Conservation (phyloP, 2,797 vertebrate genomes). For the Rhodeus uyekii region DNA sequence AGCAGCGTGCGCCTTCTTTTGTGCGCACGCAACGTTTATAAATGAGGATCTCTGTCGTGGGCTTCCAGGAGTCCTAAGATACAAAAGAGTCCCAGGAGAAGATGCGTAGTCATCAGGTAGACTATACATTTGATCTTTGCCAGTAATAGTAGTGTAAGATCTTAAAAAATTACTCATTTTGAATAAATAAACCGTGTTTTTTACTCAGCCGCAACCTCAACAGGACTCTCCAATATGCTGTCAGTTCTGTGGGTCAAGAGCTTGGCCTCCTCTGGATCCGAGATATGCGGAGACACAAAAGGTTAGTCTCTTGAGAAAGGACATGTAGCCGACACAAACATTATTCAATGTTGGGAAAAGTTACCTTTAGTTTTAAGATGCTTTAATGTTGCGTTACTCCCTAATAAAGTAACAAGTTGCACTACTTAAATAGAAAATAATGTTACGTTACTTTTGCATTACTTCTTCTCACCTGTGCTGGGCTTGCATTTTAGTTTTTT, state of each 20-base stretch:
- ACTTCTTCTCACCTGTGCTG: too few species aligned
- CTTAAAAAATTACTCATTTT: neutral
- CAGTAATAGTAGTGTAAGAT: neutral
- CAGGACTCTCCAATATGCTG: constrained; percentile 56
- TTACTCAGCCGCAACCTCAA: constrained; percentile 37
- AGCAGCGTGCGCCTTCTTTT: too few species aligned
- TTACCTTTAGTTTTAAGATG: too few species aligned
- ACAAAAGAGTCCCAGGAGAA: constrained; percentile 65
- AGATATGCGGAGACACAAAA: constrained; percentile 30
- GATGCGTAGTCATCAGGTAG: constrained; percentile 57
- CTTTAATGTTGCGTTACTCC: too few species aligned
- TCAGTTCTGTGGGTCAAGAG: constrained; percentile 66
- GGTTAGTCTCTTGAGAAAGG: constrained; percentile 55
- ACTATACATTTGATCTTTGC: neutral
- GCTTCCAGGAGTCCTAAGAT: constrained; percentile 19
- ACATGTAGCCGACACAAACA: neutral
- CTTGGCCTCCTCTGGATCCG: constrained; percentile 58
- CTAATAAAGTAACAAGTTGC: too few species aligned
- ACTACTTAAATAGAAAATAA: too few species aligned
- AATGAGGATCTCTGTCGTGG: too few species aligned
- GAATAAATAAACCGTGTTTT: neutral
- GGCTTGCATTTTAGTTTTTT: too few species aligned
- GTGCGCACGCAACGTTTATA: too few species aligned
- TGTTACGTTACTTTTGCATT: too few species aligned
- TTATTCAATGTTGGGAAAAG: too few species aligned